phyloP scores from a whole-genome alignment of 1,140 invertebrate species.

The Luehdorfia chinensis region DNA sequence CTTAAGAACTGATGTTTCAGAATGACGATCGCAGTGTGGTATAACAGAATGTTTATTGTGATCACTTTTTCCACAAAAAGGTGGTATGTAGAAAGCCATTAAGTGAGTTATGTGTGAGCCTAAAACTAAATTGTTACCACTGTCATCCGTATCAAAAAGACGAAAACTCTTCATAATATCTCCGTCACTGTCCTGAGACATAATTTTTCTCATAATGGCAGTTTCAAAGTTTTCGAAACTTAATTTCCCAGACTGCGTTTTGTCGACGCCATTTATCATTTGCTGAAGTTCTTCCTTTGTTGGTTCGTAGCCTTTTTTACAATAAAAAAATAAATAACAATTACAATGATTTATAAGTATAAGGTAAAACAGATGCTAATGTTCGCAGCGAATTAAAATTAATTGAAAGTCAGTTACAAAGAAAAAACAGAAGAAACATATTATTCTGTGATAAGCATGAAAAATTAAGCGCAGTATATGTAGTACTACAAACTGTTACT shows the following conservation, averaged over 20 bases:
- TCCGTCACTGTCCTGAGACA: constrained; percentile 53
- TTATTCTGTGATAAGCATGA: too few relatives aligned
- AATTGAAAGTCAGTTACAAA: not conserved
- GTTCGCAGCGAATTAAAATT: not conserved
- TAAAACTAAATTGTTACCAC: constrained; percentile 39
- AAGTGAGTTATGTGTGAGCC: too few relatives aligned
- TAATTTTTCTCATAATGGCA: constrained; percentile 65
- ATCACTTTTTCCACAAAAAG: too few relatives aligned
- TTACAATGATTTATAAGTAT: too few relatives aligned
- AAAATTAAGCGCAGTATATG: too few relatives aligned
- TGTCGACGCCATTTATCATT: constrained; percentile 61
- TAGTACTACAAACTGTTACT: too few relatives aligned
- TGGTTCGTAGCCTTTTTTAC: constrained; percentile 55
- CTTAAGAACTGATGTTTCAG: too few relatives aligned
- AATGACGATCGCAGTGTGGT: too few relatives aligned
- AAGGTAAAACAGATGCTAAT: too few relatives aligned
- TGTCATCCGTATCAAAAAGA: constrained; percentile 56
- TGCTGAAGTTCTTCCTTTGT: constrained; percentile 61
- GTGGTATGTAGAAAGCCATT: too few relatives aligned
- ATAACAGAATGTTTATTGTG: too few relatives aligned
- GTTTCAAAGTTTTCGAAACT: constrained; percentile 68
- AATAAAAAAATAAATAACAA: too few relatives aligned
- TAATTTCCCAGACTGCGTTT: constrained; percentile 54
- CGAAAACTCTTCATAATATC: constrained; percentile 70
- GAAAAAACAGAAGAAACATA: not conserved